Conservation (phyloP, 2,113 vertebrate species). For the Megaptera novaeangliae region DNA sequence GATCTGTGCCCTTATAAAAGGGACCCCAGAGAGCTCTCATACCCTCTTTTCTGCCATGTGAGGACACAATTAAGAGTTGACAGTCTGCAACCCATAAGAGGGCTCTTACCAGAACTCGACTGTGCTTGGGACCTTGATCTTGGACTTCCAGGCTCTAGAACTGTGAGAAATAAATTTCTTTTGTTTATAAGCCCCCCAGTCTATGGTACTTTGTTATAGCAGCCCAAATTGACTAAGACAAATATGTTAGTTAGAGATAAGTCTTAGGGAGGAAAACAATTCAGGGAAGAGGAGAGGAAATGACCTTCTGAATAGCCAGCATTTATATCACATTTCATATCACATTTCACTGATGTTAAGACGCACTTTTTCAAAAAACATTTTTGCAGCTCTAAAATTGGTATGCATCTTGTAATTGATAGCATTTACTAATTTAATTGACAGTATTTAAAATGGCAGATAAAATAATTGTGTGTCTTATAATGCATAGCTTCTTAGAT, state of each 20-base stretch:
- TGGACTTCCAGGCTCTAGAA: not conserved
- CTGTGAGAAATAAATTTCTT: not conserved
- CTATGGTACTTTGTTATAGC: not conserved
- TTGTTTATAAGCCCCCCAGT: not conserved
- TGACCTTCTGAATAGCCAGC: not conserved
- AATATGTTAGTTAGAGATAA: not conserved
- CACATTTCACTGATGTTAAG: not conserved
- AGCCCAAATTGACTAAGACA: not conserved
- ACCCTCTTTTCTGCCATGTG: not conserved
- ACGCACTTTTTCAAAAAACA: not conserved
- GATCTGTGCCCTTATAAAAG: not conserved
- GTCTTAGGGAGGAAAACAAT: not conserved
- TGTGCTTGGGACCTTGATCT: not conserved
- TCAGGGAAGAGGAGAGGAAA: not conserved
- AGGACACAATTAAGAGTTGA: not conserved
- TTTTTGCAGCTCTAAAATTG: not conserved
- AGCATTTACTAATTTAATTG: conserved; percentile 17
- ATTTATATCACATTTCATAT: not conserved
- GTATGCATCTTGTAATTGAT: not conserved
- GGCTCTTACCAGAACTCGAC: not conserved
- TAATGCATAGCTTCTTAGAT: not conserved
- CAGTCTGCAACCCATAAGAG: no score
- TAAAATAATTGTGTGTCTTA: conserved; percentile 6
- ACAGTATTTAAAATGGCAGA: not conserved
- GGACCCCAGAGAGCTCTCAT: not conserved